These are phyloP conservation scores for Schizaphis graminum DNA, from an alignment of 2,888 invertebrate species.

Conservation along the genomic window DNA sequence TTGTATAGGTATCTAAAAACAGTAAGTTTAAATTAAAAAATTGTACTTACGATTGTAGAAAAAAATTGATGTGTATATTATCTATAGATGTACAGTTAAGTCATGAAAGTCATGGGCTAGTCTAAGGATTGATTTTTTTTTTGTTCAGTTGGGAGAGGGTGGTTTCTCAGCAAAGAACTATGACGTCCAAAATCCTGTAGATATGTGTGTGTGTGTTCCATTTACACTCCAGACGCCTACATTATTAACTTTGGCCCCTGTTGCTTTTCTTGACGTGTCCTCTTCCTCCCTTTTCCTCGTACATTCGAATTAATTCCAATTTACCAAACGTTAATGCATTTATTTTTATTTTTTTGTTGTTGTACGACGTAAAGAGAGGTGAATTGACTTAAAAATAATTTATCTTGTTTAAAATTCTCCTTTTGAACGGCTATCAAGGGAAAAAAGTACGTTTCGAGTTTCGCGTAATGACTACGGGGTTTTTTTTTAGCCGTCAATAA, in stretches of 20 bases:
- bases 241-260: constrained; percentile 53
- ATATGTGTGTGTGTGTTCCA: constrained; percentile 16
- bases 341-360: background rate
- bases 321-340: constrained; percentile 46
- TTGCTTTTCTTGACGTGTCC: constrained; percentile 35
- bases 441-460: background rate
- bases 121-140: constrained; percentile 39
- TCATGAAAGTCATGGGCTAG: background rate
- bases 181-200: constrained; percentile 49
- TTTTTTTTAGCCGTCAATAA: constrained; percentile 29
- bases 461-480: constrained; percentile 6
- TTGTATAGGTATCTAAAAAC: background rate
- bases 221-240: constrained; percentile 49
- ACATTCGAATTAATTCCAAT: constrained; percentile 47
- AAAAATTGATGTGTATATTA: background rate
- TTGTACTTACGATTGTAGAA: background rate
- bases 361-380: background rate
- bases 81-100: background rate
- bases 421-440: constrained; percentile 10
- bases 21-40: background rate
- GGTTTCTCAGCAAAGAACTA: constrained; percentile 29
- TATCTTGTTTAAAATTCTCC: constrained; percentile 39
- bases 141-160: background rate
- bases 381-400: constrained; percentile 45
- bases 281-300: constrained; percentile 14